Evolutionary conservation across 2,797 vertebrate species (phyloP).

Genomic region (Darevskia nairensis): DNA sequence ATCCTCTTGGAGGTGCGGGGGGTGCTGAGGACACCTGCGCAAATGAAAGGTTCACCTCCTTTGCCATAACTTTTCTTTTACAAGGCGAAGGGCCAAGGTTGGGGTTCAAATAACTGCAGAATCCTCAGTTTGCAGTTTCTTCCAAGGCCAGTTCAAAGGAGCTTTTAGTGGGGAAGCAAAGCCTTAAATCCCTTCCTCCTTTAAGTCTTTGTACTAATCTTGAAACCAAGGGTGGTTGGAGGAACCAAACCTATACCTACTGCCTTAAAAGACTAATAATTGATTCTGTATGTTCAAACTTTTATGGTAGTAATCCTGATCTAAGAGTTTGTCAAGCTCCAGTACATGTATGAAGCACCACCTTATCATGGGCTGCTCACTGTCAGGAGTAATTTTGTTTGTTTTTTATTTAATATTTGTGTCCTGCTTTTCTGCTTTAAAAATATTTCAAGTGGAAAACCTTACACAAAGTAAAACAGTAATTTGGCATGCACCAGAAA

Average conservation of each 20-base stretch:
- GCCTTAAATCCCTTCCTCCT: neutral
- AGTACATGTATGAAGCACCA: neutral
- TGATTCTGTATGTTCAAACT: neutral
- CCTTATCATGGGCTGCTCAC: neutral
- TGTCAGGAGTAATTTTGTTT: neutral
- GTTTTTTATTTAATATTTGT: neutral
- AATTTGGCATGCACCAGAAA: neutral
- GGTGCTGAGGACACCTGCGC: neutral
- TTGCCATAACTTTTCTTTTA: neutral
- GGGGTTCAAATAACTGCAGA: neutral
- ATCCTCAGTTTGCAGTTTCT: neutral
- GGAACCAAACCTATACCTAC: neutral
- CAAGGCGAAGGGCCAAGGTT: neutral
- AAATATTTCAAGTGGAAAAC: neutral
- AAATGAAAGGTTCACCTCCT: neutral
- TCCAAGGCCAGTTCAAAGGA: neutral
- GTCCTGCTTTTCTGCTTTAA: neutral
- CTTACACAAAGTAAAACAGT: neutral
- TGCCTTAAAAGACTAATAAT: neutral
- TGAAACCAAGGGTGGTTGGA: neutral
- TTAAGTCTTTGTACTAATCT: neutral
- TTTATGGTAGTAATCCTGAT: neutral
- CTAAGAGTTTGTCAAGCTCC: neutral
- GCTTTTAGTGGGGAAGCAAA: neutral
- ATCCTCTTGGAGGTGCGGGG: neutral